Evolutionary conservation across 2,888 invertebrate genomes (phyloP).

Genomic region (Dryobota labecula): DNA sequence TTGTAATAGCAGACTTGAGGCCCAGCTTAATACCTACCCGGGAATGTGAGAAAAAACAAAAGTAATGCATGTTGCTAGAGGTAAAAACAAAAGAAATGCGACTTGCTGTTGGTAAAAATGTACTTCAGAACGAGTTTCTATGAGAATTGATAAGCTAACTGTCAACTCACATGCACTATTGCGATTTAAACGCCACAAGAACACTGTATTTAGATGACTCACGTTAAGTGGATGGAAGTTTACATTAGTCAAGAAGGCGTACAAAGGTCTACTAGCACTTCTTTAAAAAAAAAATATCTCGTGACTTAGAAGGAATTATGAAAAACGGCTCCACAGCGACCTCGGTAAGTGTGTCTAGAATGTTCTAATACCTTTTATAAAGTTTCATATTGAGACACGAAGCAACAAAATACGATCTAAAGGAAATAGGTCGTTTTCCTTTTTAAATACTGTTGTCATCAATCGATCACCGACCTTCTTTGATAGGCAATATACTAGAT

Average conservation of each 20-base stretch:
- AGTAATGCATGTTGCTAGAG: slow-evolving; percentile 10
- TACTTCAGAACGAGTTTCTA: slow-evolving; percentile 30
- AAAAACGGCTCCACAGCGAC: too few species aligned
- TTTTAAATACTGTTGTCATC: neutral
- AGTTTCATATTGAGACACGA: too few species aligned
- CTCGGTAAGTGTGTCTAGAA: too few species aligned
- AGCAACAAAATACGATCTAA: too few species aligned
- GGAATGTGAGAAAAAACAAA: slow-evolving; percentile 26
- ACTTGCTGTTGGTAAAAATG: slow-evolving; percentile 40
- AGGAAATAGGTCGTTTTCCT: too few species aligned
- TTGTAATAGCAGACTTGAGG: too few species aligned
- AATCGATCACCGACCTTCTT: neutral
- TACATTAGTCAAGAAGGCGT: too few species aligned
- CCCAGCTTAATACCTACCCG: too few species aligned
- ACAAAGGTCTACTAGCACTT: too few species aligned
- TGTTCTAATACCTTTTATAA: too few species aligned
- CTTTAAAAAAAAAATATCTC: too few species aligned
- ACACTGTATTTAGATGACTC: slow-evolving; percentile 27
- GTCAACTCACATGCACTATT: slow-evolving; percentile 42
- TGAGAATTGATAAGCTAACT: slow-evolving; percentile 25
- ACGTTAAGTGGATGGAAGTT: neutral
- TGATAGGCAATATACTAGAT: neutral
- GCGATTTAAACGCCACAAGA: slow-evolving; percentile 27
- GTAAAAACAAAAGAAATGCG: slow-evolving; percentile 32
- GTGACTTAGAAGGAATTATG: too few species aligned